These are phyloP conservation scores for Pyralis farinalis DNA, from an alignment of 2,888 invertebrate species.

Conservation along the genomic window DNA sequence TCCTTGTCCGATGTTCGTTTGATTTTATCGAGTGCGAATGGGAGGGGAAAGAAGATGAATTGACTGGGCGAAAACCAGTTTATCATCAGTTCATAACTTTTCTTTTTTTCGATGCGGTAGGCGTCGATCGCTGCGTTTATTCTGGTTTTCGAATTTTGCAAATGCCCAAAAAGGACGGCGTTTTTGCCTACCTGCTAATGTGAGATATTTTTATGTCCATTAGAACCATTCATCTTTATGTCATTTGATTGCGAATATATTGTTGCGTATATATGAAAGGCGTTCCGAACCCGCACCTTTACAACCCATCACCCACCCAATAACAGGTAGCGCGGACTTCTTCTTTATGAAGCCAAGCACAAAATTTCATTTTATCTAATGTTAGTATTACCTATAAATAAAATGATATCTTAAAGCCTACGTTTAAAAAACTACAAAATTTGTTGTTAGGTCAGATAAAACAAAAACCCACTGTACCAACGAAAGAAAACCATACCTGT, in stretches of 20 bases:
- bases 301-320: no score
- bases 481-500: no score
- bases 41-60: slow-evolving; percentile 50
- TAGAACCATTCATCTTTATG: slow-evolving; percentile 1
- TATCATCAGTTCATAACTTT: slow-evolving; percentile 57
- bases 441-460: no score
- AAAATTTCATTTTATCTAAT: no score
- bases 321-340: no score
- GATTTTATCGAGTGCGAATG: slow-evolving; percentile 22
- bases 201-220: slow-evolving; percentile 1
- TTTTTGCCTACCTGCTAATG: slow-evolving; percentile 19
- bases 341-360: no score
- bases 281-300: neutral
- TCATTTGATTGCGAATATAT: neutral
- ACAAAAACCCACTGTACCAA: no score
- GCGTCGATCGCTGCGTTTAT: slow-evolving; percentile 64
- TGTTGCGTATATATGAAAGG: neutral
- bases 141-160: slow-evolving; percentile 55
- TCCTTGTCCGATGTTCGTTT: slow-evolving; percentile 29
- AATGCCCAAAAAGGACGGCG: slow-evolving; percentile 30
- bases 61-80: slow-evolving; percentile 67
- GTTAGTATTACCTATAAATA: no score
- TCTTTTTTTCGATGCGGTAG: slow-evolving; percentile 58
- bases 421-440: no score
- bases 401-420: no score